Percentiles rank a stretch among this genome's conserved stretches.
phyloP scores from a whole-genome alignment of 2,113 vertebrate genomes.

The Vicugna pacos region DNA sequence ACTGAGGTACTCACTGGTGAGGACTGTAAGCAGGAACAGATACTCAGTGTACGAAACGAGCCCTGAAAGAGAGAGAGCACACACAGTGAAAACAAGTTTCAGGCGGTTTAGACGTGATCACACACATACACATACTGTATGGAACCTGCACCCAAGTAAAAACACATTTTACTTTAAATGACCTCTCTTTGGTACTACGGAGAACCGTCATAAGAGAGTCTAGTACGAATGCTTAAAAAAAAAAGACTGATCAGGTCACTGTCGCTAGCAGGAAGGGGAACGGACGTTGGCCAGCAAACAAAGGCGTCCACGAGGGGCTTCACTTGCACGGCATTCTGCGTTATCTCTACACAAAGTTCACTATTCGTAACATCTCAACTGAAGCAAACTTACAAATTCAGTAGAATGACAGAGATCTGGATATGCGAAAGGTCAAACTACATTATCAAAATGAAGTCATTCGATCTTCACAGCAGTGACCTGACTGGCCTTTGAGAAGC shows the following conservation, averaged over 20 bases:
- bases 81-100: constrained; percentile 64
- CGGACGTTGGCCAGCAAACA: neutral
- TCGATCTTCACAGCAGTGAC: neutral
- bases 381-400: constrained; percentile 29
- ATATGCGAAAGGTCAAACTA: neutral
- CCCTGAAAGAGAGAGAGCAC: constrained; percentile 88
- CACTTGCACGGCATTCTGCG: neutral
- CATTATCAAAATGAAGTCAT: constrained; percentile 6
- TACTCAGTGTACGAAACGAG: constrained; percentile 98
- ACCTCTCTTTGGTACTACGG: neutral
- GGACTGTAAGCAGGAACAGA: constrained; percentile 97
- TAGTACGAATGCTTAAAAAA: neutral
- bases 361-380: neutral
- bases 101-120: constrained; percentile 37
- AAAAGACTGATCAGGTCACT: neutral
- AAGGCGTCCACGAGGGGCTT: neutral
- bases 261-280: neutral
- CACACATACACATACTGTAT: neutral
- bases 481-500: neutral
- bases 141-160: constrained; percentile 17
- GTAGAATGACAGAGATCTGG: neutral
- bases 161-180: constrained; percentile 22
- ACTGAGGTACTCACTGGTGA: constrained; percentile 94
- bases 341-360: constrained; percentile 18
- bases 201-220: neutral